A percentile compares a stretch with the other conserved stretches of the same genome.
Conservation (phyloP, 2,797 vertebrate genomes). For the Myotis pilosus region DNA sequence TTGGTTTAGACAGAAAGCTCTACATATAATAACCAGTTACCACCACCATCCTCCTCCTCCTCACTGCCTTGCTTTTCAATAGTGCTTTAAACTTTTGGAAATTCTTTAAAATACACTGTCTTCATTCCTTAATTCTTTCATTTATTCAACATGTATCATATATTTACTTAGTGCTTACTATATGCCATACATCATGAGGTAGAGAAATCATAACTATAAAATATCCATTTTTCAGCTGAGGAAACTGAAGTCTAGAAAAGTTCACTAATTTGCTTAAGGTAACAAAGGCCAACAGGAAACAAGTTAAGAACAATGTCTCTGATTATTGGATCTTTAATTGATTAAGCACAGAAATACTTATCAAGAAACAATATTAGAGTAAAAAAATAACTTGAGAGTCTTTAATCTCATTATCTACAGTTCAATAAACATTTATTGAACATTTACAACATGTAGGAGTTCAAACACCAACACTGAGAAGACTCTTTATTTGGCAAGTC, state of each 20-base stretch:
- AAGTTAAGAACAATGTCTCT: conserved; percentile 3
- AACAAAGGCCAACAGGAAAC: conserved; percentile 24
- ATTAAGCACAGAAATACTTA: conserved; percentile 13
- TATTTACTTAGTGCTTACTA: background rate
- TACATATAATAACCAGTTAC: background rate
- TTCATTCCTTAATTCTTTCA: conserved; percentile 5
- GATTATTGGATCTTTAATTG: background rate
- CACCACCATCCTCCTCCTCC: background rate
- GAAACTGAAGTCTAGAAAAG: conserved; percentile 17
- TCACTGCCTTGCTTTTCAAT: background rate
- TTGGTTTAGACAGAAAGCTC: background rate
- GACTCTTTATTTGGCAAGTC: conserved; percentile 22
- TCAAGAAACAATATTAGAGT: background rate
- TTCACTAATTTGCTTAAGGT: background rate
- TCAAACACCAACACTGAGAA: background rate
- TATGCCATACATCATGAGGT: background rate
- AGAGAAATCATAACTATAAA: background rate
- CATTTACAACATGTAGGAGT: background rate
- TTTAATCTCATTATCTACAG: background rate
- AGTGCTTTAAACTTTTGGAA: conserved; percentile 18
- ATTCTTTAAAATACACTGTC: background rate
- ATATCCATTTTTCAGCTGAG: background rate
- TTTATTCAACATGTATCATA: background rate
- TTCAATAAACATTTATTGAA: background rate
- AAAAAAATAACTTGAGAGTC: background rate